These are phyloP conservation scores for Nephotettix cincticeps DNA, from an alignment of 1,140 invertebrate species.

Conservation along the genomic window DNA sequence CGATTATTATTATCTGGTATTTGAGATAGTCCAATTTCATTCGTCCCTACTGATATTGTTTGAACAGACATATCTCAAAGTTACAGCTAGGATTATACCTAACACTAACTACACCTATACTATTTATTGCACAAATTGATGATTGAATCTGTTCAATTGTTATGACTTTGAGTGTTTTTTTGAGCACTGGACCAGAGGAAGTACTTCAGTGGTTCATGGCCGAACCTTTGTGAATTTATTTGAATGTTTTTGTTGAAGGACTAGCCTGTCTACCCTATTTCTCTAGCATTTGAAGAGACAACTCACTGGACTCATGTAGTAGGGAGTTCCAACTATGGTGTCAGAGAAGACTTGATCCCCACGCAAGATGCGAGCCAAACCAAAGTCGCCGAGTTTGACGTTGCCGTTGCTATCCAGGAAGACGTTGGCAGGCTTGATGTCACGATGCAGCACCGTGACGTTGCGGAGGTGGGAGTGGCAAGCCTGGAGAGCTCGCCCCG, in stretches of 20 bases:
- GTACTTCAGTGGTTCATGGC: no score
- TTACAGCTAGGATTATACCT: no score
- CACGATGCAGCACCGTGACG: conserved; percentile 43
- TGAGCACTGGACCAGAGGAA: no score
- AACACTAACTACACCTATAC: no score
- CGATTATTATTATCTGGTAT: no score
- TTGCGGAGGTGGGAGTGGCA: conserved; percentile 47
- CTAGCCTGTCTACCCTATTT: neutral
- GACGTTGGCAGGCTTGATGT: conserved; percentile 81
- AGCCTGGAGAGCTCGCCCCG: conserved; percentile 63
- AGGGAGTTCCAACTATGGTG: conserved; percentile 76
- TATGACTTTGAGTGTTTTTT: no score
- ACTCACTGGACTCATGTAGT: conserved; percentile 82
- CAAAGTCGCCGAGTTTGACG: conserved; percentile 77
- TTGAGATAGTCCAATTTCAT: no score
- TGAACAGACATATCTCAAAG: no score
- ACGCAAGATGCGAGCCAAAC: conserved; percentile 64
- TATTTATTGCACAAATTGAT: no score
- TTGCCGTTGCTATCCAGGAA: conserved; percentile 70
- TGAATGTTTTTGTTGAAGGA: neutral
- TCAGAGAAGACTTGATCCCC: conserved; percentile 54
- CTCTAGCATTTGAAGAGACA: neutral
- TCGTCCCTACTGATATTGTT: no score
- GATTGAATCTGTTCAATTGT: neutral
- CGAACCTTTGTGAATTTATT: no score